Evolutionary conservation across 2,113 vertebrate genomes (phyloP), one percentile per base, ranked within the genome.

Genomic region (Mastomys natalensis): DNA sequence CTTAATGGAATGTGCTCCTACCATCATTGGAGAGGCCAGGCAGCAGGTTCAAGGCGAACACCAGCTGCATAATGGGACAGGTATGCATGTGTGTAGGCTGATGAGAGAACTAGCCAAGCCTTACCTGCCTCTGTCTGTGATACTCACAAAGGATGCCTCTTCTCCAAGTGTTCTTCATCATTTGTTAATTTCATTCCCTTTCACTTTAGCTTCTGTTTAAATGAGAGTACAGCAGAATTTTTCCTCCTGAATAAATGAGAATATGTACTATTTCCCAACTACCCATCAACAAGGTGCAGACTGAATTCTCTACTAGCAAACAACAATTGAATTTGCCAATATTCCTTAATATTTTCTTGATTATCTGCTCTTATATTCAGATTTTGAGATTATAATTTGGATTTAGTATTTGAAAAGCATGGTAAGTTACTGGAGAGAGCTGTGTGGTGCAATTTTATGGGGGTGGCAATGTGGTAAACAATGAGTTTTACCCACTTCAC

Each of bases 371-470:
- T 48, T 64, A 26, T 90, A 62, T 13, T 92, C 45, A 66, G 31
- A 3, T 66, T 66, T 82, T 72, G n/a, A 45, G 16, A 85, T 1
- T 87, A 10, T 34, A 53, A 68, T 90, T 95, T 87, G 5, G 10
- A 62, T 34, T 43, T 66, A 34, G 7, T 91, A 70, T 73, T 70
- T 93, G 78, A 93, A 93, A 95, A 89, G 26, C 43, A 8, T 34
- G 6, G 3, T 31, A 8, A 40, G n/a, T 82, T n/a, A 26, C n/a
- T 15, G 21, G 53, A 3, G 37, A 0, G 11, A 26, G 19, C 15
- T 60, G 15, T 85, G 9, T 5, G 29, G 15, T 29, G 8, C 5
- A 31, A 45, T 66, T 45, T 5, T 6, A 8, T 2, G 1, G 37
- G 45, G 22, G 17, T 45, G 21, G 3, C 48, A 53, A 16, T 4